Base-by-base conservation (phyloP, 2,797 vertebrate genomes). In the Lindbergichthys nudifrons region DNA sequence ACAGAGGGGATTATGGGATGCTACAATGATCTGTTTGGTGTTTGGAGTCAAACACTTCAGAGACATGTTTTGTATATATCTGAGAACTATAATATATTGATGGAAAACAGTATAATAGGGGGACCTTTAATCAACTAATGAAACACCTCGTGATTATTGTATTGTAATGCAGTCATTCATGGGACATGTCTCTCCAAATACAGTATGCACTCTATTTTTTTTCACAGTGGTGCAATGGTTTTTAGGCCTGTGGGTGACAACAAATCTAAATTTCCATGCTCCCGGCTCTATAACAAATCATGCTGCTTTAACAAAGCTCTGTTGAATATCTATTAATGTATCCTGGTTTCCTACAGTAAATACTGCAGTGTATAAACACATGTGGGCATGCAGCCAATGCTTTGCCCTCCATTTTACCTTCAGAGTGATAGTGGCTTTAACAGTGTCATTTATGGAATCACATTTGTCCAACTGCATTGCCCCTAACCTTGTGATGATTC, bases 321-420 rank as follows among this genome's bases (percentile, higher is more conserved):
- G 48, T 57, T 36, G 10, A 65, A 48, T 58, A 68, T 67, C 13
- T 73, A 11, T 43, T 18, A 0, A 21, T 65, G 41, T 4, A 46
- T 59, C 14, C 42, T 36, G 15, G 11, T 16, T 48, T 56, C n/a
- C 21, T 52, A 15, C 7, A 45, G 21, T 39, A 62, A 74, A 70
- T 39, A 21, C 36, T 53, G 11, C 4, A n/a, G 16, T 36, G 15
- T 18, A 12, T 46, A 68, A 70, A 70, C 58, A 62, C 48, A 57
- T 62, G 39, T 64, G 54, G 15, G 23, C 42, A 51, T 42, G 47
- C 23, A 48, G 42, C 52, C 52, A 16, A 50, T 58, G 53, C 4
- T 54, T 51, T 77, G n/a, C 69, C 69, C 72, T 82, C 59, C 64
- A 69, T 19, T 62, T 59, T 57, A 71, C 65, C 63, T 78, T 80